These are phyloP conservation scores for Ispidina lecontei DNA, from an alignment of 2,797 vertebrate species.

Conservation along the genomic window DNA sequence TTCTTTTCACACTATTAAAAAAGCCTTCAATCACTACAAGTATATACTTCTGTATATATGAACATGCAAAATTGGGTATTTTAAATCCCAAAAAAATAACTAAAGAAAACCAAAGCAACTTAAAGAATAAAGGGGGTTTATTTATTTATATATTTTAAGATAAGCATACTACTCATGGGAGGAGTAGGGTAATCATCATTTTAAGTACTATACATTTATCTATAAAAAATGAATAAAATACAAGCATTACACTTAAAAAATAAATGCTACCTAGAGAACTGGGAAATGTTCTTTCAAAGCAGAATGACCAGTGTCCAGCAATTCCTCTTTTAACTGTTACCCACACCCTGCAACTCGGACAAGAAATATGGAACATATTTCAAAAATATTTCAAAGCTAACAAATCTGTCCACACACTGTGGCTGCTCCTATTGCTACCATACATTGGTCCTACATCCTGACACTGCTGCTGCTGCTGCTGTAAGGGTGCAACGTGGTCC, in stretches of 20 bases:
- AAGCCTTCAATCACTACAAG: not conserved
- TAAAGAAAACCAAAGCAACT: not conserved
- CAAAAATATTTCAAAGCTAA: too few relatives aligned
- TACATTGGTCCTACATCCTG: not conserved
- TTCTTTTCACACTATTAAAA: not conserved
- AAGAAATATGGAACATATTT: not conserved
- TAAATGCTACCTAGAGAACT: not conserved
- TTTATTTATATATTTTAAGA: not conserved
- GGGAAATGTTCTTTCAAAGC: not conserved
- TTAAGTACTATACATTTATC: not conserved
- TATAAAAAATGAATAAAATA: not conserved
- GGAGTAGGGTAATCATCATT: not conserved
- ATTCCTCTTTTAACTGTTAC: not conserved
- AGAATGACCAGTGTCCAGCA: not conserved
- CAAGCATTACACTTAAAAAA: not conserved
- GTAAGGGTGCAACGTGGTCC: not conserved
- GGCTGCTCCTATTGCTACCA: not conserved
- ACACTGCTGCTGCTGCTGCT: not conserved
- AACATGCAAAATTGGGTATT: not conserved
- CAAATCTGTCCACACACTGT: not conserved
- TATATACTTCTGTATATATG: not conserved
- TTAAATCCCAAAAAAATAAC: not conserved
- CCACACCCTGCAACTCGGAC: not conserved
- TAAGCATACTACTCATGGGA: not conserved
- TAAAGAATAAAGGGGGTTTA: not conserved